Percentiles rank a stretch among this genome's conserved stretches.
Evolutionary conservation across 2,797 vertebrate genomes (phyloP).

Genomic region (Sebastes variabilis): DNA sequence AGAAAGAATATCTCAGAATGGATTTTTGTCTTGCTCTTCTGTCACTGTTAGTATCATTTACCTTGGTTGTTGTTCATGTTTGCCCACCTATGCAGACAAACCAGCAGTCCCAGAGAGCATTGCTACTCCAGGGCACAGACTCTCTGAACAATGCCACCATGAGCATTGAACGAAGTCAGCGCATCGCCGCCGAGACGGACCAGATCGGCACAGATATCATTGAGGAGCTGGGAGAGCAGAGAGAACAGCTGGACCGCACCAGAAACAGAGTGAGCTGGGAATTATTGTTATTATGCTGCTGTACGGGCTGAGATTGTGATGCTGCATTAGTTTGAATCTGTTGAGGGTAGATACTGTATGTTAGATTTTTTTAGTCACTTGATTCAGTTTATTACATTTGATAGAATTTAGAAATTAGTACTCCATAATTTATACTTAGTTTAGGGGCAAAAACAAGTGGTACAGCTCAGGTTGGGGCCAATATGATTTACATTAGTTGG

Average conservation of each 20-base stretch:
- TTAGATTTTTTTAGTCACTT: not conserved
- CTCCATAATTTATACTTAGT: not conserved
- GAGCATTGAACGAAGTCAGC: constrained; percentile 94
- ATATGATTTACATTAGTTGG: not conserved
- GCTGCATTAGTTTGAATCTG: not conserved
- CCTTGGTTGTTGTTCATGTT: not conserved
- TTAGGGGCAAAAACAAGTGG: not conserved
- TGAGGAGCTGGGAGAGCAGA: constrained; percentile 94
- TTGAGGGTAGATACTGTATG: not conserved
- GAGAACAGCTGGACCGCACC: constrained; percentile 94
- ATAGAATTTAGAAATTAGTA: not conserved
- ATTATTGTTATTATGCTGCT: no score
- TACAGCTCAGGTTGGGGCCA: not conserved
- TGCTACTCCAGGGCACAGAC: constrained; percentile 93
- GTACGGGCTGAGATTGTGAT: not conserved
- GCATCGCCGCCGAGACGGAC: constrained; percentile 91
- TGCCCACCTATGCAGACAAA: constrained; percentile 81
- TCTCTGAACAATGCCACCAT: constrained; percentile 89
- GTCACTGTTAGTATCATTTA: not conserved
- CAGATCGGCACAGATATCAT: constrained; percentile 94
- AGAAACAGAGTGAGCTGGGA: constrained; percentile 86
- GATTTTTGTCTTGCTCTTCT: not conserved
- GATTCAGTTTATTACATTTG: not conserved
- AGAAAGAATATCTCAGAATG: not conserved
- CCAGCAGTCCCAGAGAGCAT: constrained; percentile 88